Base-by-base conservation (phyloP, 2,888 invertebrate genomes). In the Drosophila diplacantha region DNA sequence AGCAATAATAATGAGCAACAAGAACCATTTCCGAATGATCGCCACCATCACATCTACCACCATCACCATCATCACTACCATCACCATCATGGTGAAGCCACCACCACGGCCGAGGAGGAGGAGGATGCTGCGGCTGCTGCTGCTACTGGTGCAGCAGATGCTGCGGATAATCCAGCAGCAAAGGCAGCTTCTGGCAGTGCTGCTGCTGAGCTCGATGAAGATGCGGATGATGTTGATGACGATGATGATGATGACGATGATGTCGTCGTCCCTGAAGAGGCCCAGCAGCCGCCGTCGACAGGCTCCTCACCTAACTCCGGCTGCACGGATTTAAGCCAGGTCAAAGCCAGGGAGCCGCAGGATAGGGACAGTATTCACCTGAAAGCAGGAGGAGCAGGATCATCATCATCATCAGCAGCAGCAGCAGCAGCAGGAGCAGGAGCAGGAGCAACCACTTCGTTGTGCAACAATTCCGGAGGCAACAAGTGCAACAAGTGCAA, bases 401-500 rank as follows among this genome's bases (percentile, higher is more conserved):
- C 44, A 22, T 32, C 24, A 39, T 9, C 56, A 37, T 6, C 61
- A 54, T 7, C 51, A 52, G 7, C 39, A 26, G 14, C 49, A 26
- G 8, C 38, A 46, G 16, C 34, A 29, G 14, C 26, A 39, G n/a
- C 9, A 22, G 5, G 37, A 50, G 5, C 9, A 22, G 5, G 37
- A 50, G 5, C 52, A 37, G 24, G 16, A 37, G 31, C 43, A 26
- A 14, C 41, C 3, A 22, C 35, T 31, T 7, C 47, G 24, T 34
- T 62, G 32, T 73, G 74, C 62, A 71, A 51, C 31, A 46, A 46
- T 32, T 53, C 73, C 71, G 44, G 44, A 9, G 44, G 44, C 73
- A 65, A 43, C 66, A 87, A 87, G 73, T 87, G 87, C 77, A 84
- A 79, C 75, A 87, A 87, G 80, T 86, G 85, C 80, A 86, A 79